A percentile compares a stretch with the other conserved stretches of the same genome.
Evolutionary conservation across 2,113 vertebrate genomes (phyloP).

Genomic region (Athene cunicularia): DNA sequence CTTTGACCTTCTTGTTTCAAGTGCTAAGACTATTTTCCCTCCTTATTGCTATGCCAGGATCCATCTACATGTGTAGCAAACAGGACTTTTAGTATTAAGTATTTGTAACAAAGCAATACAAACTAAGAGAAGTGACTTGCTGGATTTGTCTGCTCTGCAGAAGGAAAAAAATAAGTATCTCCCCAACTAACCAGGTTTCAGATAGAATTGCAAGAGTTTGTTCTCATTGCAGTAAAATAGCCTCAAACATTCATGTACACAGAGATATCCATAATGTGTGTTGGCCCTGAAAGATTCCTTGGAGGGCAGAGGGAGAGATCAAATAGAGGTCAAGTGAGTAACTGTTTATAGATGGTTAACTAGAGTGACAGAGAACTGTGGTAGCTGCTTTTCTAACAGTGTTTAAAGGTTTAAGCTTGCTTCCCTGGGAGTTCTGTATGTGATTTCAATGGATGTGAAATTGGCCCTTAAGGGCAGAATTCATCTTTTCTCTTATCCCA

Average conservation of each 20-base stretch:
- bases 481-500: conserved; percentile 18
- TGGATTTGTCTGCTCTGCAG: neutral
- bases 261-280: conserved; percentile 14
- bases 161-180: neutral
- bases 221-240: neutral
- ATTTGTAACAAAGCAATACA: neutral
- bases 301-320: conserved; percentile 43
- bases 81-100: neutral
- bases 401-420: conserved; percentile 20
- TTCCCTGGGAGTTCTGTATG: conserved; percentile 13
- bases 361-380: conserved; percentile 37
- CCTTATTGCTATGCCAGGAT: neutral
- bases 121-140: neutral
- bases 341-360: conserved; percentile 63
- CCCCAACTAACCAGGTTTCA: neutral
- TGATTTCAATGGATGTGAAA: conserved; percentile 21
- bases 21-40: neutral
- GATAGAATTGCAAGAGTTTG: neutral
- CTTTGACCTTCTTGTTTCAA: neutral
- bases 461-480: conserved; percentile 14
- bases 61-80: neutral
- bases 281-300: conserved; percentile 46
- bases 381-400: conserved; percentile 46
- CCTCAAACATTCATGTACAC: neutral
- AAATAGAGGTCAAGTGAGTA: conserved; percentile 63